phyloP scores from a whole-genome alignment of 2,888 invertebrate species.

The Gibbula magus region DNA sequence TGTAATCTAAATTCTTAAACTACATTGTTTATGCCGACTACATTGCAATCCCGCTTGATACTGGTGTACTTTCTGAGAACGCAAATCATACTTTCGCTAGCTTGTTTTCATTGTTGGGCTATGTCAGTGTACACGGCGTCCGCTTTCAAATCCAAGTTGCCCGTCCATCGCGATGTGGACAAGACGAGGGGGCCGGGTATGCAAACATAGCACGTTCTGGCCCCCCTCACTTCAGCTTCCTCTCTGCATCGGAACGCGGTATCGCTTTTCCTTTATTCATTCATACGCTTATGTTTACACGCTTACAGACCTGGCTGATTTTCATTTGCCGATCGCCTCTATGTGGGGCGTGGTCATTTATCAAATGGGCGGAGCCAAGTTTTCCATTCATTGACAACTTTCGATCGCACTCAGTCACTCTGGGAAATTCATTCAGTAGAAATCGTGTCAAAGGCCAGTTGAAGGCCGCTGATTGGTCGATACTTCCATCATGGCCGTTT shows the following conservation, averaged over 20 bases:
- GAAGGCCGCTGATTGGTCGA: conserved; percentile 16
- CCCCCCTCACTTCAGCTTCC: neutral
- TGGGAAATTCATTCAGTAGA: conserved; percentile 16
- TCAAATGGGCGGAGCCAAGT: neutral
- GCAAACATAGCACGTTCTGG: neutral
- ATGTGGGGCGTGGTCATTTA: neutral
- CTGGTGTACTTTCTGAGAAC: too few relatives aligned
- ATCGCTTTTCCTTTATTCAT: neutral
- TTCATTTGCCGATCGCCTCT: neutral
- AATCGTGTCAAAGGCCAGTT: conserved; percentile 11
- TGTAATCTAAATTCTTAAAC: too few relatives aligned
- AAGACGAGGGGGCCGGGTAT: neutral
- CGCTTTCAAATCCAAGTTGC: too few relatives aligned
- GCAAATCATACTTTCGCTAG: too few relatives aligned
- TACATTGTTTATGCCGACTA: too few relatives aligned
- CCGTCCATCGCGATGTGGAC: too few relatives aligned
- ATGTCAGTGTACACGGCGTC: too few relatives aligned
- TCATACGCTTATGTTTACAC: conserved; percentile 22
- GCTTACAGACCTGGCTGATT: neutral
- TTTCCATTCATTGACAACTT: conserved; percentile 15
- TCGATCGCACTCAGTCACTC: conserved; percentile 24
- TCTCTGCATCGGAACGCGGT: conserved; percentile 15
- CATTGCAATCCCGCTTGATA: too few relatives aligned
- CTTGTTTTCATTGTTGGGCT: too few relatives aligned
- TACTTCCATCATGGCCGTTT: neutral